Conservation (phyloP, 1,140 invertebrate species). For the Potamilus streckersoni region DNA sequence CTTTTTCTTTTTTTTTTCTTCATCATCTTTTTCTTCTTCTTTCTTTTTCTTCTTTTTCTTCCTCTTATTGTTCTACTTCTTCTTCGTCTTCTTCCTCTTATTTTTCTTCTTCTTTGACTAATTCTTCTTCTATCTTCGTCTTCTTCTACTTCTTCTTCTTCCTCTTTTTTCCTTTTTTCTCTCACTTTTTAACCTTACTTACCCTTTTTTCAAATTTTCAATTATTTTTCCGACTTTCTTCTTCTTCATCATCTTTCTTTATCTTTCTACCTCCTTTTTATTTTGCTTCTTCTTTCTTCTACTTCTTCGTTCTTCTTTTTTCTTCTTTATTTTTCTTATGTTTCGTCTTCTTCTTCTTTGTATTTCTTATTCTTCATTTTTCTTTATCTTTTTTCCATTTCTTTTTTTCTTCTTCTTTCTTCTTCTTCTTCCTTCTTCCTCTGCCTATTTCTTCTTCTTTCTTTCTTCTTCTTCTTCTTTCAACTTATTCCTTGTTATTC, state of each 20-base stretch:
- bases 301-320: not conserved
- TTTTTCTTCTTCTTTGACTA: too few relatives aligned
- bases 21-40: too few relatives aligned
- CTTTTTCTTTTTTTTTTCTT: not conserved
- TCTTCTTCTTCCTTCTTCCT: not conserved
- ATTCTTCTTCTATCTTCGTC: not conserved
- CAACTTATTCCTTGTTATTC: not conserved
- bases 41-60: not conserved
- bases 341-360: not conserved
- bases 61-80: not conserved
- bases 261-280: not conserved
- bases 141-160: not conserved
- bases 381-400: not conserved
- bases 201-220: not conserved
- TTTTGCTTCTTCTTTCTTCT: not conserved
- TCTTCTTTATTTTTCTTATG: too few relatives aligned
- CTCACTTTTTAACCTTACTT: not conserved
- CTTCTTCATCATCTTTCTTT: not conserved
- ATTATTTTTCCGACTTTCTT: not conserved
- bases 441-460: too few relatives aligned
- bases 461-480: not conserved
- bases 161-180: not conserved
- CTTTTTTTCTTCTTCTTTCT: not conserved
- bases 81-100: not conserved
- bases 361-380: too few relatives aligned